These are phyloP conservation scores for Peromyscus eremicus DNA, from an alignment of 2,797 vertebrate genomes.

Conservation along the genomic window DNA sequence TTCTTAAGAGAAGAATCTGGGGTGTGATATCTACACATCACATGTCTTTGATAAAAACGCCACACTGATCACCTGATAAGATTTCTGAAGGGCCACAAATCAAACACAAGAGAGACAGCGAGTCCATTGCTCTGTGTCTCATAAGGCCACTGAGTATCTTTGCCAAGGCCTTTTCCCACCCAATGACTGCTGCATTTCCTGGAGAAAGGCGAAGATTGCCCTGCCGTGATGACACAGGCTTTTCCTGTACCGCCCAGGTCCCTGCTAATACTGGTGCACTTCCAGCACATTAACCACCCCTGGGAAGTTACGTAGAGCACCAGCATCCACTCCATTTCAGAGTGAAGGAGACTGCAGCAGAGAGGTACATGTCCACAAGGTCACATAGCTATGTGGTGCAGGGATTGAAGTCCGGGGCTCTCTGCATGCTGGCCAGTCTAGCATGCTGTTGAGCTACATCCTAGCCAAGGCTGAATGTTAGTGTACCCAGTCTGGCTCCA, in stretches of 20 bases:
- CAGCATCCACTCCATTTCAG: neutral
- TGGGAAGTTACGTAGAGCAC: neutral
- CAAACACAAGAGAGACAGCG: neutral
- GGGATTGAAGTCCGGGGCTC: neutral
- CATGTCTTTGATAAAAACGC: neutral
- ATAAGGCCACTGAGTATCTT: neutral
- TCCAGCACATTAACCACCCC: neutral
- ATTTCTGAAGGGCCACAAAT: slow-evolving; percentile 20
- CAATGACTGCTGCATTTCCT: neutral
- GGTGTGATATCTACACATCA: neutral
- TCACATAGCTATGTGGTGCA: neutral
- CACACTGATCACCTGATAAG: neutral
- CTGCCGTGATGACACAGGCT: neutral
- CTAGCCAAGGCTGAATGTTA: neutral
- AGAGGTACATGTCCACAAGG: neutral
- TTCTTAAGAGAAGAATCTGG: neutral
- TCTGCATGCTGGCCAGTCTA: neutral
- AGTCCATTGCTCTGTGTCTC: neutral
- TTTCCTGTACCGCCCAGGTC: neutral
- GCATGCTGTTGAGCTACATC: neutral
- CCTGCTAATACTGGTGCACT: neutral
- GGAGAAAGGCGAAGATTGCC: neutral
- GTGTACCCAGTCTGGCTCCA: neutral
- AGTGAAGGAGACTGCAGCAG: neutral
- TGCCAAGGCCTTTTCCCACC: neutral